Evolutionary conservation across 1,140 invertebrate species (phyloP).

Genomic region (Nebria ingens): DNA sequence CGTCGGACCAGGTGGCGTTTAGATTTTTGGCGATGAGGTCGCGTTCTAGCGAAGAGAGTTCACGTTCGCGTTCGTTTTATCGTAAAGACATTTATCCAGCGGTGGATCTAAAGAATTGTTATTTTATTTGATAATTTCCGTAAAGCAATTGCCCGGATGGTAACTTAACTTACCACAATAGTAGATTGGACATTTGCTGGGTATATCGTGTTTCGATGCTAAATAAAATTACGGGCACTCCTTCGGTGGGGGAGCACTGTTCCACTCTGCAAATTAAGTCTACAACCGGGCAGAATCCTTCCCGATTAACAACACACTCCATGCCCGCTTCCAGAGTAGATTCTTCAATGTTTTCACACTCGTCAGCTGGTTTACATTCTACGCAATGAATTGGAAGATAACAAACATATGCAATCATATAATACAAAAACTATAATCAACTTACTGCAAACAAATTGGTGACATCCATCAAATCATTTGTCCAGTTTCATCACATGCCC

Average conservation of each 20-base stretch:
- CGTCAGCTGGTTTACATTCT: slow-evolving; percentile 58
- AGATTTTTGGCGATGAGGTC: slow-evolving; percentile 22
- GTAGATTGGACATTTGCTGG: slow-evolving; percentile 46
- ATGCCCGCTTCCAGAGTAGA: slow-evolving; percentile 46
- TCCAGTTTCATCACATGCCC: slow-evolving; percentile 57
- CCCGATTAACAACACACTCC: slow-evolving; percentile 40
- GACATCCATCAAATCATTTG: slow-evolving; percentile 46
- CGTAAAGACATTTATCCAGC: slow-evolving; percentile 56
- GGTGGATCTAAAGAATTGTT: slow-evolving; percentile 59
- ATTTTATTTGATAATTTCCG: no score
- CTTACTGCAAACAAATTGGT: slow-evolving; percentile 49
- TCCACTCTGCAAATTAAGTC: slow-evolving; percentile 47
- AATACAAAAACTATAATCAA: no score
- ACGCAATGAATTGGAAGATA: no score
- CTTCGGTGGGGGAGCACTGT: slow-evolving; percentile 45
- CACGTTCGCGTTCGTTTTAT: slow-evolving; percentile 42
- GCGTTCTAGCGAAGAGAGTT: slow-evolving; percentile 19
- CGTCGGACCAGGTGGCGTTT: slow-evolving; percentile 55
- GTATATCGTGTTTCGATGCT: slow-evolving; percentile 32
- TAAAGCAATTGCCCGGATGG: no score
- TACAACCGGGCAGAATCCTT: slow-evolving; percentile 57
- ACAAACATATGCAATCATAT: not conserved
- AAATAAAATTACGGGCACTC: slow-evolving; percentile 49
- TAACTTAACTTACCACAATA: slow-evolving; percentile 55
- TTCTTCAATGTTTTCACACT: slow-evolving; percentile 44